Conservation (phyloP, 1,140 invertebrate species). For the Leptinotarsa undecemlineata region DNA sequence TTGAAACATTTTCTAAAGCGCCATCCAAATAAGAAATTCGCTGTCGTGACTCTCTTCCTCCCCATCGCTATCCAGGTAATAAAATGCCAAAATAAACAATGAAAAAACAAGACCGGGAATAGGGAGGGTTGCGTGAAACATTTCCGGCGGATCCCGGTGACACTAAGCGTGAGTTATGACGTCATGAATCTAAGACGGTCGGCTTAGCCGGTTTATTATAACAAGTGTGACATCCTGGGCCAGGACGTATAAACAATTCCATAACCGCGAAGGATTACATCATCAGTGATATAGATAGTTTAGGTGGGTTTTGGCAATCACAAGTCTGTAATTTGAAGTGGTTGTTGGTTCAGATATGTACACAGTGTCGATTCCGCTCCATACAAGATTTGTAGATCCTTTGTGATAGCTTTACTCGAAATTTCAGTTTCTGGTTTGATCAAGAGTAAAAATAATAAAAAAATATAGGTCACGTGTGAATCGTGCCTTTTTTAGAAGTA, state of each 20-base stretch:
- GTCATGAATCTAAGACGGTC: conserved; percentile 27
- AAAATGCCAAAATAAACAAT: conserved; percentile 20
- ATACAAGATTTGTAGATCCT: no score
- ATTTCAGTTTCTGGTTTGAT: no score
- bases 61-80: conserved; percentile 6
- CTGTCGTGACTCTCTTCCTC: neutral
- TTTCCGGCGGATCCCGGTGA: conserved; percentile 17
- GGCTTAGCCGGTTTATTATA: conserved; percentile 28
- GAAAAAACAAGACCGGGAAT: conserved; percentile 10
- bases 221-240: conserved; percentile 27
- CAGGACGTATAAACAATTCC: conserved; percentile 15
- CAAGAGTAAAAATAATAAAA: no score
- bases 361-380: no score
- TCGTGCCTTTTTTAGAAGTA: no score
- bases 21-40: no score
- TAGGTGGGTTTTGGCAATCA: no score
- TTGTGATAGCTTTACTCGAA: no score
- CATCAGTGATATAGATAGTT: neutral
- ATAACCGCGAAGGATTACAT: neutral
- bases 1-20: no score
- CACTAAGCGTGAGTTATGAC: conserved; percentile 27
- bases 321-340: no score
- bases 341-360: no score
- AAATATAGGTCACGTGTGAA: no score
- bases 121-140: conserved; percentile 18